phyloP scores from a whole-genome alignment of 2,797 vertebrate species.

The Odontamblyopus lacepedii region DNA sequence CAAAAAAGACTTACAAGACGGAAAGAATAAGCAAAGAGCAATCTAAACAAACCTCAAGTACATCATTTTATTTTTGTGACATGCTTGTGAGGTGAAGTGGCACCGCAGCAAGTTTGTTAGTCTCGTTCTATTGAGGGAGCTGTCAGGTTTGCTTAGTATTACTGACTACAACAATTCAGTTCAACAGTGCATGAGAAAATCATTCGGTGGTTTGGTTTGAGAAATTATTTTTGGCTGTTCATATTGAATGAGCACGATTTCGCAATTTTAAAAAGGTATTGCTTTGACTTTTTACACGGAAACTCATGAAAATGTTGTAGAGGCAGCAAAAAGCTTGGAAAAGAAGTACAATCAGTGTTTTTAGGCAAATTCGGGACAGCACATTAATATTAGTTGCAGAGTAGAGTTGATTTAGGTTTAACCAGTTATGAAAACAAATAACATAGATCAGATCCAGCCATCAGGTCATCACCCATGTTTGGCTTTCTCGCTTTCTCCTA shows the following conservation, averaged over 20 bases:
- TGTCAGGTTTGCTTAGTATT: slow-evolving; percentile 25
- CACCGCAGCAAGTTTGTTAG: not conserved
- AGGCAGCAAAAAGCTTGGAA: not conserved
- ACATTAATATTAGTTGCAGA: not conserved
- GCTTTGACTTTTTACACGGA: not conserved
- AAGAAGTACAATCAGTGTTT: not conserved
- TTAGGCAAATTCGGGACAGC: not conserved
- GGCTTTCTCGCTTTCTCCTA: not conserved
- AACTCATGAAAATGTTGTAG: not conserved
- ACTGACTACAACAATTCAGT: slow-evolving; percentile 23
- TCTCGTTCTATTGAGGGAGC: slow-evolving; percentile 13
- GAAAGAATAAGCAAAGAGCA: slow-evolving; percentile 20
- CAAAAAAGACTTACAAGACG: slow-evolving; percentile 16
- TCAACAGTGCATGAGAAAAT: not conserved
- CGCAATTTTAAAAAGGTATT: not conserved
- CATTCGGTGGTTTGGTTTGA: not conserved
- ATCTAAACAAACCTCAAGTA: slow-evolving; percentile 25
- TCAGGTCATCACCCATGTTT: not conserved
- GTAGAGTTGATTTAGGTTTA: not conserved
- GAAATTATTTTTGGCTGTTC: not conserved
- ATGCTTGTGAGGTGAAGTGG: slow-evolving; percentile 23
- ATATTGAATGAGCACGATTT: not conserved
- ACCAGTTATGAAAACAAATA: not conserved
- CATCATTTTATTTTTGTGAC: slow-evolving; percentile 9
- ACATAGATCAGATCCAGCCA: not conserved